A percentile compares a stretch with the other conserved stretches of the same genome.
These are phyloP conservation scores for Hephaestus fuliginosus DNA, from an alignment of 2,797 vertebrate species.

Conservation along the genomic window DNA sequence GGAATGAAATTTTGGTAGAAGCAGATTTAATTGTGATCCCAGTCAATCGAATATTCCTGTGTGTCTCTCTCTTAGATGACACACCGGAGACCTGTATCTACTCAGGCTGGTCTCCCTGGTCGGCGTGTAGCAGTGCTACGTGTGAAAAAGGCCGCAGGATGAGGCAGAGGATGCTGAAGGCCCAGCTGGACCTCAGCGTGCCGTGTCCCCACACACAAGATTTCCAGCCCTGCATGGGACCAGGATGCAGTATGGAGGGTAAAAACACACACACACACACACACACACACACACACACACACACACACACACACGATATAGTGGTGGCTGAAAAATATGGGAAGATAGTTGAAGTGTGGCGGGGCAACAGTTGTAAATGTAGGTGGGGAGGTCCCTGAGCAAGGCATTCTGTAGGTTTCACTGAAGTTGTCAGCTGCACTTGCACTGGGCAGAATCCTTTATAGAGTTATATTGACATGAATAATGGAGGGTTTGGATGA, in stretches of 20 bases:
- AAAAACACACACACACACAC: constrained; percentile 45
- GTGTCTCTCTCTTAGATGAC: constrained; percentile 83
- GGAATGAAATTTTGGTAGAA: constrained; percentile 12
- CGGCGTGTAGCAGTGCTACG: constrained; percentile 94
- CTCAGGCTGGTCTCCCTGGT: constrained; percentile 98
- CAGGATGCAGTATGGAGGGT: constrained; percentile 94
- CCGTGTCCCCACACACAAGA: constrained; percentile 96
- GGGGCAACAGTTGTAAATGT: not conserved
- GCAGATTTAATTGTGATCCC: not conserved
- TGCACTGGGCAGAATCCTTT: not conserved
- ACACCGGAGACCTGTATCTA: constrained; percentile 98
- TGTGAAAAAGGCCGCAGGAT: constrained; percentile 96
- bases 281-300: not conserved
- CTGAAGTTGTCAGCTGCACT: not conserved
- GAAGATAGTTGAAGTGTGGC: not conserved
- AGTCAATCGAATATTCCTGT: not conserved
- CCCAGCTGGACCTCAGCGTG: constrained; percentile 93
- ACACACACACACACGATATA: not conserved
- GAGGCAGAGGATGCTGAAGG: constrained; percentile 98
- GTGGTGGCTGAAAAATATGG: not conserved
- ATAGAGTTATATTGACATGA: not conserved
- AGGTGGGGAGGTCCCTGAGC: not conserved
- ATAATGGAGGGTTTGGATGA: constrained; percentile 14
- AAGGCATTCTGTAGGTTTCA: not conserved
- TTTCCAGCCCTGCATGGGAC: constrained; percentile 97